A percentile compares a stretch with the other conserved stretches of the same genome.
phyloP scores from a whole-genome alignment of 2,797 vertebrate genomes.

The Cheirogaleus major region DNA sequence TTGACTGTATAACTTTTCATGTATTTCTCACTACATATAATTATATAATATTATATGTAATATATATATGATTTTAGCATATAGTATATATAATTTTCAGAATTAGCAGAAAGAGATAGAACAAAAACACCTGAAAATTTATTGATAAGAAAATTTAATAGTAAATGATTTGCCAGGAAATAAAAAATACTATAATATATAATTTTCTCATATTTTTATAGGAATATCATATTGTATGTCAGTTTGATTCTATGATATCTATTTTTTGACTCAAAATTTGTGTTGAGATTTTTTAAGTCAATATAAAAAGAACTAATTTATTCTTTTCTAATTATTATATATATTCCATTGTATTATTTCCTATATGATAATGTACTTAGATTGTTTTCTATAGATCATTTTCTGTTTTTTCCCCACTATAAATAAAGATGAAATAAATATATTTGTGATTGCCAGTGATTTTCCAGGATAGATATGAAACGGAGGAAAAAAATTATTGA shows the following conservation, averaged over 20 bases:
- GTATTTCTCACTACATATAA: background rate
- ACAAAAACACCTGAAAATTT: background rate
- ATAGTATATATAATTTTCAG: background rate
- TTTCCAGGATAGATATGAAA: background rate
- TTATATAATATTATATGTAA: too few species aligned
- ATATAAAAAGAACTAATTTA: background rate
- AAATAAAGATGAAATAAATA: background rate
- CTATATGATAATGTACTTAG: background rate
- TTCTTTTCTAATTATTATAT: background rate
- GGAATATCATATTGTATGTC: background rate
- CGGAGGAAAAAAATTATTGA: background rate
- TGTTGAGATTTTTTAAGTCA: background rate
- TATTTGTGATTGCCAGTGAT: background rate
- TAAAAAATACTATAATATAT: background rate
- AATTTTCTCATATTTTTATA: background rate
- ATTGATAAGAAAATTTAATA: background rate
- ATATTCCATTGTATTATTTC: background rate
- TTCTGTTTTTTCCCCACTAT: background rate
- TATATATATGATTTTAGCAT: background rate
- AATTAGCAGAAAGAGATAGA: background rate
- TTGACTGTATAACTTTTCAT: background rate
- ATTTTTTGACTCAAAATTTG: background rate
- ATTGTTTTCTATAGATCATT: background rate
- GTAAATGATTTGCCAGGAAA: background rate
- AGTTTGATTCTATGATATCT: background rate